Evolutionary conservation across 1,140 invertebrate genomes (phyloP), one percentile per base, ranked within the genome.

Genomic region (Rhizoglyphus robini): DNA sequence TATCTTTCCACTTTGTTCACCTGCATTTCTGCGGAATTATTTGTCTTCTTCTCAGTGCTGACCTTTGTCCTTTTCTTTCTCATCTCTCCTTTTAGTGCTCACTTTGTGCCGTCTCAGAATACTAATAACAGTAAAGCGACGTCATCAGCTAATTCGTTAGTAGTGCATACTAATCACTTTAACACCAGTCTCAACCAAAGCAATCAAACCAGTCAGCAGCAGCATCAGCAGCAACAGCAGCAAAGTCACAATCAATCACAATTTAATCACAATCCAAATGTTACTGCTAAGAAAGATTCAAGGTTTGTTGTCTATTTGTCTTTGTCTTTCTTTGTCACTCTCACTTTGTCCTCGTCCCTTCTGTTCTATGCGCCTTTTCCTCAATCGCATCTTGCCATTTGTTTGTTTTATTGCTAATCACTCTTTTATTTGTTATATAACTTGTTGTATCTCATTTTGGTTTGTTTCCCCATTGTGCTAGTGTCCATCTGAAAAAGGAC

Each of bases 401-500:
- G 8, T n/a, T n/a, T n/a, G n/a, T n/a, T n/a, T n/a, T n/a, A n/a
- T n/a, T n/a, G n/a, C n/a, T n/a, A n/a, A n/a, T n/a, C n/a, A n/a
- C n/a, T n/a, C n/a, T n/a, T n/a, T n/a, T n/a, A n/a, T n/a, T n/a
- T n/a, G n/a, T n/a, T n/a, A n/a, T n/a, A n/a, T n/a, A n/a, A n/a
- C n/a, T n/a, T n/a, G n/a, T n/a, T n/a, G n/a, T n/a, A n/a, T n/a
- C n/a, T n/a, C n/a, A n/a, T n/a, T n/a, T n/a, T n/a, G n/a, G n/a
- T n/a, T n/a, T n/a, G n/a, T 49, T 11, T 20, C 5, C 47, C 4
- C 47, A 49, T 49, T 49, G n/a, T 41, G 38, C 38, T 48, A 68
- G 67, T 25, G 59, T 62, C 54, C 71, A 72, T 47, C 69, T 71
- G 11, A 72, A 72, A 60, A 48, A 58, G 49, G 71, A 72, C 30